Conservation (phyloP, 2,888 invertebrate genomes). For the Holacanthella duospinosa region DNA sequence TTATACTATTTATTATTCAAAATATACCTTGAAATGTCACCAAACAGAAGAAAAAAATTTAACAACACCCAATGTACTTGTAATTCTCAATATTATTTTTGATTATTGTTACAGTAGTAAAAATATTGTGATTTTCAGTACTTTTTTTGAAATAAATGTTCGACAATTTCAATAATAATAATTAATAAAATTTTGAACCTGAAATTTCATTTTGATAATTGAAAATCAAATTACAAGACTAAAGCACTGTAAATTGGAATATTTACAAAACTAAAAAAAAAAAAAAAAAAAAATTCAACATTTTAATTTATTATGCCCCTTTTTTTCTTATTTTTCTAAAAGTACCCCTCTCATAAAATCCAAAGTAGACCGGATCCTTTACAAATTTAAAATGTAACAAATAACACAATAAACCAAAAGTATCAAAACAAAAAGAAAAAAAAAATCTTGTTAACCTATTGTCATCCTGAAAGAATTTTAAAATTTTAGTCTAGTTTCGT, state of each 20-base stretch:
- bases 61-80: no score
- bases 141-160: no score
- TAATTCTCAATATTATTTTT: no score
- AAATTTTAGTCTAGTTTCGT: no score
- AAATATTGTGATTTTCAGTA: no score
- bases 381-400: neutral
- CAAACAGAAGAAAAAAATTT: neutral
- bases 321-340: neutral
- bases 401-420: constrained; percentile 6
- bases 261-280: neutral
- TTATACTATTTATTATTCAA: neutral
- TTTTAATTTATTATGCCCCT: neutral
- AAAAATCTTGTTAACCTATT: no score
- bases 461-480: no score
- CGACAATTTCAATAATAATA: no score
- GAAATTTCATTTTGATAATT: neutral
- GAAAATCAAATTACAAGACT: neutral
- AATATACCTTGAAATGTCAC: neutral
- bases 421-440: constrained; percentile 1
- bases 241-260: no score
- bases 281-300: neutral
- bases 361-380: neutral
- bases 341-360: neutral
- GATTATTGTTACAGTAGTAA: no score
- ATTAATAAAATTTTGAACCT: no score